These are phyloP conservation scores for Echinarachnius parma DNA, from an alignment of 53 echinoderm and acorn worm genomes.

Conservation along the genomic window DNA sequence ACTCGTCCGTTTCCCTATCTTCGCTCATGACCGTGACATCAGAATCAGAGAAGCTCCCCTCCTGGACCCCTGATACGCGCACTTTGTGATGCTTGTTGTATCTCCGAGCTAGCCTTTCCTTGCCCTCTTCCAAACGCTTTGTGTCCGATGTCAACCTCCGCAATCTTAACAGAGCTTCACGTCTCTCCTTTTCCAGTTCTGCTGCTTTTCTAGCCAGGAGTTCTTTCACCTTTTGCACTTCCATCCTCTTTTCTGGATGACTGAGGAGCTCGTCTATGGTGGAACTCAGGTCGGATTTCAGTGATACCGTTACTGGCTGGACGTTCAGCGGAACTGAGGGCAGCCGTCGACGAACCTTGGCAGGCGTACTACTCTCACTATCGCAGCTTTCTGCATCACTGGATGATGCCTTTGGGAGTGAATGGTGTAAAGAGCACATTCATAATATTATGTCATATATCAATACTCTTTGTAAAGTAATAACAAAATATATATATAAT, in stretches of 20 bases:
- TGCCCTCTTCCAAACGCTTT: constrained; percentile 63
- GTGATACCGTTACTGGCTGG: constrained; percentile 54
- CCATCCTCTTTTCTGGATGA: constrained; percentile 67
- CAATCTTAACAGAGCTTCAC: constrained; percentile 62
- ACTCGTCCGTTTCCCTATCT: constrained; percentile 39
- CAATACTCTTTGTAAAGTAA: too few relatives aligned
- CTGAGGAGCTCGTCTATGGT: constrained; percentile 44
- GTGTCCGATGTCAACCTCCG: constrained; percentile 52
- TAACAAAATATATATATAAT: too few relatives aligned
- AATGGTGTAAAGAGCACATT: too few relatives aligned
- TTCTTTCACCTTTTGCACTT: constrained; percentile 77
- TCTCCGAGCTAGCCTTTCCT: constrained; percentile 49
- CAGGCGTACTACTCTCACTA: constrained; percentile 81
- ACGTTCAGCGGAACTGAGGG: constrained; percentile 76
- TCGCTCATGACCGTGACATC: constrained; percentile 52
- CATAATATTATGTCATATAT: too few relatives aligned
- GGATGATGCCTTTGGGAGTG: constrained; percentile 70
- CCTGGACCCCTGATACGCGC: constrained; percentile 50
- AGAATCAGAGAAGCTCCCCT: constrained; percentile 64
- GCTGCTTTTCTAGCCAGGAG: constrained; percentile 86
- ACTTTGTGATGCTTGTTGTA: constrained; percentile 47
- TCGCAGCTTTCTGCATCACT: constrained; percentile 92
- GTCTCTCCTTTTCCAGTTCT: constrained; percentile 77
- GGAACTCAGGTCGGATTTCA: constrained; percentile 46
- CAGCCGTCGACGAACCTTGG: constrained; percentile 75